Conservation (phyloP, 2,797 vertebrate species). For the Pangasius djambal region DNA sequence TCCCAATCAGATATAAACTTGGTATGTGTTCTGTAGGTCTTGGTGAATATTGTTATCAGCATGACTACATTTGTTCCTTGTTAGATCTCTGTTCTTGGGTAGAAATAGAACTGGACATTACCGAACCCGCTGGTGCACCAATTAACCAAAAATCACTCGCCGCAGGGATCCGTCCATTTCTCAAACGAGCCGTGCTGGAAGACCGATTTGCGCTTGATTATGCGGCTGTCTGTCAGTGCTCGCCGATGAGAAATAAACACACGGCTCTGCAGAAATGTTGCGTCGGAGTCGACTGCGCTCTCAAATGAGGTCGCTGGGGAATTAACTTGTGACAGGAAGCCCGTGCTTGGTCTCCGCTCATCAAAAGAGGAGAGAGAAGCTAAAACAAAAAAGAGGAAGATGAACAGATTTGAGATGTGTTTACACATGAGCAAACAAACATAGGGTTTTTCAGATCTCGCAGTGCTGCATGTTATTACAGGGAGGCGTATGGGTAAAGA, state of each 20-base stretch:
- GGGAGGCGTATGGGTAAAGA: background rate
- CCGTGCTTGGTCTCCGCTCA: constrained; percentile 15
- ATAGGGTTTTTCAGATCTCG: constrained; percentile 6
- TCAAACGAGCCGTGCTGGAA: constrained; percentile 49
- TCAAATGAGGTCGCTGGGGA: constrained; percentile 50
- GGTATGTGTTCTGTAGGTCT: background rate
- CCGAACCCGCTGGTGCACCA: constrained; percentile 43
- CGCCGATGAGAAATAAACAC: constrained; percentile 50
- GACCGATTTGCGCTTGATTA: constrained; percentile 55
- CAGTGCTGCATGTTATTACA: background rate
- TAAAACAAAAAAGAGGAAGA: background rate
- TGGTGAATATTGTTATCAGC: constrained; percentile 1
- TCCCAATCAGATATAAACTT: background rate
- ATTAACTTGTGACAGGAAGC: constrained; percentile 52
- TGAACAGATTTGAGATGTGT: constrained; percentile 20
- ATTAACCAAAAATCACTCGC: constrained; percentile 52
- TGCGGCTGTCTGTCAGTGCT: constrained; percentile 44
- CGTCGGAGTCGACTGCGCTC: constrained; percentile 46
- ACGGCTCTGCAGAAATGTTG: constrained; percentile 47
- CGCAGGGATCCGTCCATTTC: constrained; percentile 47
- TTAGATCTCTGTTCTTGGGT: constrained; percentile 21
- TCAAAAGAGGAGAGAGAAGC: background rate
- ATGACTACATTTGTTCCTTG: constrained; percentile 15
- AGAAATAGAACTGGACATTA: constrained; percentile 52
- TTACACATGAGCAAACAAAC: constrained; percentile 49